These are phyloP conservation scores for Trachurus trachurus DNA, from an alignment of 2,797 vertebrate species.

Conservation along the genomic window DNA sequence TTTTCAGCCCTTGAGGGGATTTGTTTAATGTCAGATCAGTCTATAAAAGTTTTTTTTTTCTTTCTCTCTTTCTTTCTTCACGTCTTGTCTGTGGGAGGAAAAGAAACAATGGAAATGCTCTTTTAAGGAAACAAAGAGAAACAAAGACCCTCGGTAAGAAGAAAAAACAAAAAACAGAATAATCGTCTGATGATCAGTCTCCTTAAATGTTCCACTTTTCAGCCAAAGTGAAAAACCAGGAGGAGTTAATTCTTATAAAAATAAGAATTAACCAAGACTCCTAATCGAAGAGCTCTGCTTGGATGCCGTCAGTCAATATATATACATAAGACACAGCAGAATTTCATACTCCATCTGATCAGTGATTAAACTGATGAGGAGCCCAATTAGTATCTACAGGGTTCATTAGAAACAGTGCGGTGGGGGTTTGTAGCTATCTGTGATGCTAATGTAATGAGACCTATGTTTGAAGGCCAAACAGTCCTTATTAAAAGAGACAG, in stretches of 20 bases:
- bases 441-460: not conserved
- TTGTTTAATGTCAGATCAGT: not conserved
- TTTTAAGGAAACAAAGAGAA: not conserved
- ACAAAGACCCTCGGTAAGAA: no score
- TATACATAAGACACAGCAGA: not conserved
- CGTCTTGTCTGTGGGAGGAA: not conserved
- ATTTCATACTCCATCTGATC: not conserved
- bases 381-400: not conserved
- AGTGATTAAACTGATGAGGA: conserved; percentile 8
- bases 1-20: not conserved
- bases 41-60: no score
- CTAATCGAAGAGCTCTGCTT: not conserved
- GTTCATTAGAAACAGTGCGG: conserved; percentile 2
- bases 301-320: not conserved
- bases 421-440: not conserved
- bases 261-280: not conserved
- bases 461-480: not conserved
- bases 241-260: not conserved
- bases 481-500: not conserved
- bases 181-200: not conserved
- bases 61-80: not conserved
- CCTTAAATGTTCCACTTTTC: not conserved
- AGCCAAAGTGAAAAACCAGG: not conserved
- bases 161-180: not conserved
- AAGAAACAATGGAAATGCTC: not conserved